Base-by-base conservation (phyloP, 2,888 invertebrate genomes). In the Drosophila nigricruria region DNA sequence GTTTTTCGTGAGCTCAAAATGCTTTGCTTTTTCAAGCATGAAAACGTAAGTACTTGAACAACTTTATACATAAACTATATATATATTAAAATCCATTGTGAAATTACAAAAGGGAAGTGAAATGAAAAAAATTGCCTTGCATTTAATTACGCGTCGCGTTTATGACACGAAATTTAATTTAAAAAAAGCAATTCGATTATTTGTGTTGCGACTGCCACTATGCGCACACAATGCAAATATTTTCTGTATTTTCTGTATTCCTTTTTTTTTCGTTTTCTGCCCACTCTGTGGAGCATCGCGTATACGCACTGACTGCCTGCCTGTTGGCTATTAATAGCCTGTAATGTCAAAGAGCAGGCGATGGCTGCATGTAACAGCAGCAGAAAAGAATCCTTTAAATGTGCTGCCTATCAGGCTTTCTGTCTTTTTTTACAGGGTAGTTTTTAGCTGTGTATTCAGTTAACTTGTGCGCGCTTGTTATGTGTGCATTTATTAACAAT, bases 1-100 rank as follows among this genome's bases (percentile, higher is more conserved):
- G 99, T 99, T 90, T 99, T 99, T 94, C 96, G 99, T 88, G 99
- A 99, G 94, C 95, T 99, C 92, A 97, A 98, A 94, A 99, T 99
- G 99, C 96, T 99, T 82, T 98, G 98, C 94, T 98, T 98, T 94
- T 99, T 99, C 95, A 98, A 98, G 95, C 99, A 99, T 94, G 99
- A 99, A 94, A 99, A 99, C 94, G 99, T 99, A 94, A 97, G 97
- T 96, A 86, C 42, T 70, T 27, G 40, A 36, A 40, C 53, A 49
- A 60, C n/a, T 50, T 59, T n/a, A 53, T 32, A 38, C 16, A 49
- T 34, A 10, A 16, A 45, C 27, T 10, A 30, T 65, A 36, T 14
- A 47, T 38, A 25, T 53, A 52, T 25, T n/a, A 36, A 40, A 52
- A n/a, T 14, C 20, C 30, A 30, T 57, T 56, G 45, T 27, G 43